Evolutionary conservation across 2,888 invertebrate genomes (phyloP).

Genomic region (Archips crataeganus): DNA sequence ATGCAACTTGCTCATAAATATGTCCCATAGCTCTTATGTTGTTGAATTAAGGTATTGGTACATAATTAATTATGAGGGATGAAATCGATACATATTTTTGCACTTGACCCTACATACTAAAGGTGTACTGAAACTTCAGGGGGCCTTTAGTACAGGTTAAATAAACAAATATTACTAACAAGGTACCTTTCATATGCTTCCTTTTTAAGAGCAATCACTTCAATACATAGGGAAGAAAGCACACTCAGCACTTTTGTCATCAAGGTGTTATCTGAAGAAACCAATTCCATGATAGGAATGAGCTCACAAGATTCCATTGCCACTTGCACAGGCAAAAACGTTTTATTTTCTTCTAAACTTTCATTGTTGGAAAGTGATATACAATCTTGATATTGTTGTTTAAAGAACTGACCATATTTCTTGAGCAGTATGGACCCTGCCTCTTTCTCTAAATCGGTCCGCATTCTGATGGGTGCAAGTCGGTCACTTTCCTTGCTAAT

Average conservation of each 20-base stretch:
- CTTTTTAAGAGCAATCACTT: conserved; percentile 88
- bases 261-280: conserved; percentile 93
- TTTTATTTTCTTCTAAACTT: conserved; percentile 68
- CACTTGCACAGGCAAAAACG: conserved; percentile 71
- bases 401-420: conserved; percentile 79
- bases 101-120: too few relatives aligned
- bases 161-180: conserved; percentile 35
- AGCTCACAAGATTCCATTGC: conserved; percentile 85
- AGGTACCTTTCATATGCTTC: conserved; percentile 87
- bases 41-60: too few relatives aligned
- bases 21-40: too few relatives aligned
- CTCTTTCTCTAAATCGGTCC: conserved; percentile 71
- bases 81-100: too few relatives aligned
- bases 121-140: too few relatives aligned
- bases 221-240: conserved; percentile 91
- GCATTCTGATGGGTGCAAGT: conserved; percentile 55
- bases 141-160: too few relatives aligned
- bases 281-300: conserved; percentile 88
- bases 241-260: conserved; percentile 93
- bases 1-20: too few relatives aligned
- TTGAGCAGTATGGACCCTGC: conserved; percentile 72
- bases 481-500: neutral
- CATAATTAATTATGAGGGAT: too few relatives aligned
- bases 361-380: conserved; percentile 53
- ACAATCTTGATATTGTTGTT: conserved; percentile 74